Base-by-base conservation (phyloP, 37 sponge, comb jelly and placozoan genomes). In the Geodia barretti region DNA sequence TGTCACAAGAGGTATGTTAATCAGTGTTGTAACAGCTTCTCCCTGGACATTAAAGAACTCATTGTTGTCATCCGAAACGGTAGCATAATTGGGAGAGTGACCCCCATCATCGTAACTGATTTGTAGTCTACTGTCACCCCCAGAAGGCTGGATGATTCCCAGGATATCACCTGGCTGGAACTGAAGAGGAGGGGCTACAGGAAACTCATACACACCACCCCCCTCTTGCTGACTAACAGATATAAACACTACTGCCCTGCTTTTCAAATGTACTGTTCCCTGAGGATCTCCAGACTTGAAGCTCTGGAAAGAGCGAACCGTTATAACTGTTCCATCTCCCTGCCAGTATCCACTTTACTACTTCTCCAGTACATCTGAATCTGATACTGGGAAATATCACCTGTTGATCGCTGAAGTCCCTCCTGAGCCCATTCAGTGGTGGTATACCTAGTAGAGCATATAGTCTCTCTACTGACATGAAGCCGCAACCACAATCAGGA, bases 131-230 rank as follows among this genome's bases (percentile, higher is more conserved):
- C 80, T 80, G 66, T 34, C 43, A 68, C 35, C 60, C 9, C 1
- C 60, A 26, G 2, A 26, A 28, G 80, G 80, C 30, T 80, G 80
- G 33, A 28, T 41, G 32, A 70, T 41, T 69, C 80, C 80, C 3
- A 70, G 60, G 4, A 39, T 7, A 34, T 67, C 60, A 3, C 36
- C 36, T 39, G 69, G 23, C 14, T 67, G 41, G 11, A 43, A 25
- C 25, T 14, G n/a, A 35, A 78, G 24, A 62, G 67, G 39, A 36
- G 79, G 39, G 23, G 20, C 31, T 23, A 64, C 20, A 0, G 21
- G 32, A 29, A 33, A 64, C 26, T 78, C 68, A 68, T 68, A 68
- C 34, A 68, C 68, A 29, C 31, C 34, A 7, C 20, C 9, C 1
- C 1, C 33, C 34, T 32, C 68, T 33, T 28, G 29, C 33, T 33